phyloP scores from a whole-genome alignment of 2,797 vertebrate species.

The Alosa sapidissima region DNA sequence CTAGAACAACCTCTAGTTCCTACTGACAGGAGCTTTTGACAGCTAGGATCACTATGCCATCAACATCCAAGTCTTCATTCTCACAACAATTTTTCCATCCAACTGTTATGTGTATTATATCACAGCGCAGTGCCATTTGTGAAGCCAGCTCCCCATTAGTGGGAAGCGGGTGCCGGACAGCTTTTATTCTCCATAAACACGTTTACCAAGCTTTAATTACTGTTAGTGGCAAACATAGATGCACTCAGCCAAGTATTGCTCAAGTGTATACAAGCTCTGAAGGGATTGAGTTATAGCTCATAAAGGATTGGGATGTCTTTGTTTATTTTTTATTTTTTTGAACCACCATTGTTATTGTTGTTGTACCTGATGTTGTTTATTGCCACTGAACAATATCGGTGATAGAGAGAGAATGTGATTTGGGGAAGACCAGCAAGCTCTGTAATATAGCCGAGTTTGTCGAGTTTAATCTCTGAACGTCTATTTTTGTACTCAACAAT shows the following conservation, averaged over 20 bases:
- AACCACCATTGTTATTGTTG: neutral
- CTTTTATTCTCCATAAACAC: neutral
- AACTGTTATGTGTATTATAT: neutral
- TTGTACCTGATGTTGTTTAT: neutral
- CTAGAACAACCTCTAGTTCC: neutral
- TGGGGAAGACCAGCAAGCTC: neutral
- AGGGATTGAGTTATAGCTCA: neutral
- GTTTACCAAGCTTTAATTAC: neutral
- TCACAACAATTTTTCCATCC: neutral
- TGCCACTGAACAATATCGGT: neutral
- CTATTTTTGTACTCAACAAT: neutral
- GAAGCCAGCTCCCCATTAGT: constrained; percentile 4
- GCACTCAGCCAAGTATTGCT: neutral
- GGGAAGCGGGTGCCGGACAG: neutral
- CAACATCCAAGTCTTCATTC: neutral
- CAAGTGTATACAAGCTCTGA: neutral
- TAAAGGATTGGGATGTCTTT: neutral
- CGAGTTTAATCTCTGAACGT: neutral
- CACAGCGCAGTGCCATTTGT: neutral
- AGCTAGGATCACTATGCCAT: neutral
- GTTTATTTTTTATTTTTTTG: neutral
- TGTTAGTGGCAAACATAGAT: neutral
- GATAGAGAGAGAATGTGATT: neutral
- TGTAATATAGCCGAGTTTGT: neutral
- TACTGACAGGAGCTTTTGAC: neutral